Evolutionary conservation across 2,797 vertebrate genomes (phyloP), one percentile per base, ranked within the genome.

Genomic region (Mallotus villosus): DNA sequence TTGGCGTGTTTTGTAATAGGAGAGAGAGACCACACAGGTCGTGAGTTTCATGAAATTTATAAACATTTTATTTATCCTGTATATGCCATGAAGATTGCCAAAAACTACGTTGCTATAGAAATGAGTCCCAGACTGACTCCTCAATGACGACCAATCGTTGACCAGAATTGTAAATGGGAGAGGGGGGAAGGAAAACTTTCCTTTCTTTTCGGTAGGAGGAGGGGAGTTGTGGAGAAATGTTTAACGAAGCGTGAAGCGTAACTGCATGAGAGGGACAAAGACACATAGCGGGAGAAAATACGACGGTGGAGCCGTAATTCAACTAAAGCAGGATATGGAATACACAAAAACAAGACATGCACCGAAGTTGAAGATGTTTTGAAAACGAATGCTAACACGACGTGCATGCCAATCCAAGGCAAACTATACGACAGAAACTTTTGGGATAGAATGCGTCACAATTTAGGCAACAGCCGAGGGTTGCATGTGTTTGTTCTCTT

Each of bases 161-260:
- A 78, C 62, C 83, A 74, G 84, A 86, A 70, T 83, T 82, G 79
- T 84, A 90, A 90, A 89, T 80, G 78, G 80, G 85, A 78, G 82
- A 71, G 74, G 59, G 71, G 79, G 81, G 74, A 25, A 68, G 75
- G 74, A 75, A 84, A 83, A 81, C 67, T 85, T 91, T 90, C 85
- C 78, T 87, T 87, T 88, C 78, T 86, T 73, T 85, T 86, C 76
- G 77, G 88, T 76, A 69, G 83, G 89, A 88, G 88, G 87, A 87
- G 73, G 73, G 81, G 88, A 87, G 89, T 78, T 81, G 84, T 84
- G 85, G 84, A 78, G 83, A 81, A 88, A 87, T 87, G 90, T 81
- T 87, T 88, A 82, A 86, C 82, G 85, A 89, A 92, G 84, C 91
- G 90, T 92, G 91, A 92, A 91, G 87, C 88, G 85, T 84, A 89